Conservation (phyloP, 2,888 invertebrate species). For the Ophioninae sp. region DNA sequence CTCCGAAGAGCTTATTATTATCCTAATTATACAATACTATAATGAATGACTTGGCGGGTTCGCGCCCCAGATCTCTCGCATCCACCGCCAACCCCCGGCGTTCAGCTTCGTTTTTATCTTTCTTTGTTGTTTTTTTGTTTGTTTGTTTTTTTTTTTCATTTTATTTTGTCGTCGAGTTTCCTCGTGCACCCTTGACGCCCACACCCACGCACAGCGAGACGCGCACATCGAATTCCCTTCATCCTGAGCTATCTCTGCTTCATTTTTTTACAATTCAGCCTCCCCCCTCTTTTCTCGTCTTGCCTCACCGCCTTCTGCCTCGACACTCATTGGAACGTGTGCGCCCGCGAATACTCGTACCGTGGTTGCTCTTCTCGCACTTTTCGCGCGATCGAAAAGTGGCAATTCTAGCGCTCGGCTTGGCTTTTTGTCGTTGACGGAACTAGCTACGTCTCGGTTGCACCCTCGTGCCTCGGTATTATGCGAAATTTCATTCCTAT, state of each 20-base stretch:
- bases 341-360: constrained; percentile 55
- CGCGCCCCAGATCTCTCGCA: constrained; percentile 60
- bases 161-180: constrained; percentile 61
- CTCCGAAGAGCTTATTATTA: constrained; percentile 80
- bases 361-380: constrained; percentile 73
- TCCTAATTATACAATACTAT: constrained; percentile 81
- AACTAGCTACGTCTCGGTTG: constrained; percentile 75
- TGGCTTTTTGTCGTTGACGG: constrained; percentile 75
- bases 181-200: constrained; percentile 58
- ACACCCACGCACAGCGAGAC: constrained; percentile 27
- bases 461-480: constrained; percentile 73
- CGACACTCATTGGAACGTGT: constrained; percentile 46
- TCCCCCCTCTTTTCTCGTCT: constrained; percentile 2
- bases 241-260: constrained; percentile 62
- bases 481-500: constrained; percentile 63
- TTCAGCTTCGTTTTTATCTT: constrained; percentile 60
- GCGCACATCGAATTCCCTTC: constrained; percentile 44
- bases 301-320: constrained; percentile 33
- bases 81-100: constrained; percentile 43
- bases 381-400: constrained; percentile 78
- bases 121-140: no score
- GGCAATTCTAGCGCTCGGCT: constrained; percentile 80
- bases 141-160: constrained; percentile 46
- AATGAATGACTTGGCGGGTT: constrained; percentile 75
- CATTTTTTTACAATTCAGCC: constrained; percentile 63